Evolutionary conservation across 2,797 vertebrate genomes (phyloP), one percentile per base, ranked within the genome.

Genomic region (Rhinoraja longicauda): DNA sequence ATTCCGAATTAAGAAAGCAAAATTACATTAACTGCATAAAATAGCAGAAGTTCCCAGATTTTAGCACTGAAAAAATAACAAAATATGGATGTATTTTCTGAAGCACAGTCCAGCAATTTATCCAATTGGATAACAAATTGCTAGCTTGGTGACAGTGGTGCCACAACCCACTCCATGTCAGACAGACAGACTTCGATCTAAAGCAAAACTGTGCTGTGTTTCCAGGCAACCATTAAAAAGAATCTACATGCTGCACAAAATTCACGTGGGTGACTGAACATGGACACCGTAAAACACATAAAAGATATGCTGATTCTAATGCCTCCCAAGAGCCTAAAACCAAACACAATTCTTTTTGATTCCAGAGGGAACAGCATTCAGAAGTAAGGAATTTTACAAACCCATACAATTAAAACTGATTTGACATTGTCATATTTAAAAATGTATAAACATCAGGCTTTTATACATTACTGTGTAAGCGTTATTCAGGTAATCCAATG

Each of bases 221-320:
- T 39, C 90, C 90, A 53, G 70, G 90, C 90, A 39, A 92, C 70
- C 90, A 75, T 53, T 53, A 45, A 13, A 75, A 62, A 75, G 70
- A 92, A 92, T 92, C 26, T 17, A 92, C 70, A 53, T 70, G 70
- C 39, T 75, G 90, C 90, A 73, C 29, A 91, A 53, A 45, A 73
- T 70, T 91, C 64, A 53, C 4, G 75, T 57, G 70, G 39, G 75
- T 59, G 53, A 84, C 24, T 75, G 5, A 92, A 17, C 70, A 75
- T 24, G 88, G 24, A 72, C 67, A 91, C 36, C 91, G 32, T 72
- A 72, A 26, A n/a, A 39, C 67, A 92, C 36, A 72, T 39, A 72
- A 73, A 92, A 75, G 67, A 73, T 45, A 73, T 73, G 70, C 70
- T 53, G 39, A 92, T 75, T 70, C 67, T 13, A 26, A 92, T 9